Evolutionary conservation across 2,888 invertebrate genomes (phyloP).

Genomic region (Caenorhabditis macrosperma): DNA sequence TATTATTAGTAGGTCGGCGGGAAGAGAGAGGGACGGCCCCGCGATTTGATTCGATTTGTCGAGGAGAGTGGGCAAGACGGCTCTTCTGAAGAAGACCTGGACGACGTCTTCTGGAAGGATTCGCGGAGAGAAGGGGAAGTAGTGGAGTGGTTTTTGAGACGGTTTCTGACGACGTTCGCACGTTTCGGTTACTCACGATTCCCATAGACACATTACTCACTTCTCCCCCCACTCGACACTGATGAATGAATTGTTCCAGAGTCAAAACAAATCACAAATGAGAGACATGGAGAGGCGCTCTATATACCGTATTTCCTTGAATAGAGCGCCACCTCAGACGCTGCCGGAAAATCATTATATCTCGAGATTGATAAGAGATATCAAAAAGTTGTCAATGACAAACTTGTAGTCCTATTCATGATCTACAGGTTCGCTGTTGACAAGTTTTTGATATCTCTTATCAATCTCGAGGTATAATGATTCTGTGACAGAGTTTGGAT

Average conservation of each 20-base stretch:
- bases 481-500: too few relatives aligned
- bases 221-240: not conserved
- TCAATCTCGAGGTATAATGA: too few relatives aligned
- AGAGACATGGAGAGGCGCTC: too few relatives aligned
- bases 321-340: too few relatives aligned
- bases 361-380: too few relatives aligned
- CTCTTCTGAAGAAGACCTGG: not conserved
- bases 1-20: constrained; percentile 43
- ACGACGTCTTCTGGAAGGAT: not conserved
- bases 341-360: too few relatives aligned
- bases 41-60: constrained; percentile 44
- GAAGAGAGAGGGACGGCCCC: constrained; percentile 1
- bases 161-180: not conserved
- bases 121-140: not conserved
- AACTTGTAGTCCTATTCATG: too few relatives aligned
- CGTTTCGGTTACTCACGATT: not conserved
- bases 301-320: too few relatives aligned
- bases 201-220: constrained; percentile 1
- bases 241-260: not conserved
- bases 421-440: too few relatives aligned
- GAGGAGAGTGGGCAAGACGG: not conserved
- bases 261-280: too few relatives aligned
- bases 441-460: too few relatives aligned
- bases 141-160: not conserved
- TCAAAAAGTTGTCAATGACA: too few relatives aligned